Percentiles rank a stretch among this genome's conserved stretches.
Conservation (phyloP, 92 coral and sea anemone genomes). For the Porites rus region DNA sequence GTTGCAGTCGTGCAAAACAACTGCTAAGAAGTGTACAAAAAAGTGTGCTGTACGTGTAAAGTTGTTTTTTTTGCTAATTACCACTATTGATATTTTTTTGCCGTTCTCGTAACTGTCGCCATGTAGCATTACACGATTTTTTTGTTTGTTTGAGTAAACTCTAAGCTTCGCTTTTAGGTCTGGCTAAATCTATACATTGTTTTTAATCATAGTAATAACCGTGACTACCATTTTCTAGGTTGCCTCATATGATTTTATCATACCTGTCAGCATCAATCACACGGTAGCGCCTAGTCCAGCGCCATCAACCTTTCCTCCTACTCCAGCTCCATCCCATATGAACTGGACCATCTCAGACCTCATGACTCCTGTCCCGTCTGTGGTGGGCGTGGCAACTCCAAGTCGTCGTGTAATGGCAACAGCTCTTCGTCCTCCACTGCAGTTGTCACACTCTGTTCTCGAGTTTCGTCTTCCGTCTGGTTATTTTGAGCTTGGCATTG, state of each 20-base stretch:
- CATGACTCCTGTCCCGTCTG: constrained; percentile 89
- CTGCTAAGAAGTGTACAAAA: too few species aligned
- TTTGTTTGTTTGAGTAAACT: too few species aligned
- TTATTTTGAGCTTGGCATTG: constrained; percentile 92
- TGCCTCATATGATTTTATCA: constrained; percentile 93
- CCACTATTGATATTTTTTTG: too few species aligned
- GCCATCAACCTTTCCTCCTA: constrained; percentile 91
- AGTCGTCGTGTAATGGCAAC: constrained; percentile 96
- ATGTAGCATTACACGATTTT: too few species aligned
- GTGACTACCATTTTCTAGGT: constrained; percentile 59
- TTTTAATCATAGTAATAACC: background rate
- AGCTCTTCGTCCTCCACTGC: constrained; percentile 94
- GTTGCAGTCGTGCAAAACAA: too few species aligned
- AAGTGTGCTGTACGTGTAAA: too few species aligned
- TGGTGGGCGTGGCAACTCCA: constrained; percentile 84
- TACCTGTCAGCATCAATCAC: constrained; percentile 98
- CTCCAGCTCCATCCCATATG: constrained; percentile 95
- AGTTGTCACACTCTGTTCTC: constrained; percentile 84
- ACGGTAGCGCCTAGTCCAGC: constrained; percentile 94
- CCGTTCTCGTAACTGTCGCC: too few species aligned
- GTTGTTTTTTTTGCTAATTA: too few species aligned
- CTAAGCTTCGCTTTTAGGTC: too few species aligned
- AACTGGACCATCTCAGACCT: constrained; percentile 99
- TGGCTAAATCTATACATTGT: background rate
- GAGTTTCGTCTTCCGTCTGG: constrained; percentile 95